Evolutionary conservation across 2,797 vertebrate species (phyloP).

Genomic region (Hyperoplus immaculatus): DNA sequence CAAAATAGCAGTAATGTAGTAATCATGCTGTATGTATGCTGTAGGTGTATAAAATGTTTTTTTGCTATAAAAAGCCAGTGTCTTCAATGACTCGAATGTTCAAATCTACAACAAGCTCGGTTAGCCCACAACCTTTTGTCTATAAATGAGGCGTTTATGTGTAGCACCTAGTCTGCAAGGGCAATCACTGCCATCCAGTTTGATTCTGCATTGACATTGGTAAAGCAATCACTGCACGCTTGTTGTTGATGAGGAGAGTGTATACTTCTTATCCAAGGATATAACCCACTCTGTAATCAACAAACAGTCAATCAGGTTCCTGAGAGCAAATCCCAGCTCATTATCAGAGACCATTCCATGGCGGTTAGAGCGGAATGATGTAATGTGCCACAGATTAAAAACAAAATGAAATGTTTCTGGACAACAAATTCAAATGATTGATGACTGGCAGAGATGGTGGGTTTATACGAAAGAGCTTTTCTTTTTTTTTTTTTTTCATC

Average conservation of each 20-base stretch:
- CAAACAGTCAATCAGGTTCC: slow-evolving; percentile 44
- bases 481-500: neutral
- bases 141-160: slow-evolving; percentile 18
- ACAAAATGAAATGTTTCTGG: slow-evolving; percentile 30
- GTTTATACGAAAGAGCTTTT: neutral
- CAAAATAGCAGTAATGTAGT: too few species aligned
- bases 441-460: neutral
- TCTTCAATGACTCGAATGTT: neutral
- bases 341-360: slow-evolving; percentile 51
- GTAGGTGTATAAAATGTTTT: neutral
- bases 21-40: too few species aligned
- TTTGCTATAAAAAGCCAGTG: slow-evolving; percentile 1
- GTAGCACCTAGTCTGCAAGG: slow-evolving; percentile 22
- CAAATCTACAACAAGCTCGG: slow-evolving; percentile 1
- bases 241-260: slow-evolving; percentile 41
- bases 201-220: slow-evolving; percentile 22
- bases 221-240: slow-evolving; percentile 50
- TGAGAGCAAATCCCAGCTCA: slow-evolving; percentile 41
- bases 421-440: slow-evolving; percentile 22
- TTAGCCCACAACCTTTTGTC: slow-evolving; percentile 4
- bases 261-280: slow-evolving; percentile 39
- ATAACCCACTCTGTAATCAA: slow-evolving; percentile 62
- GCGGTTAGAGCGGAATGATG: slow-evolving; percentile 37
- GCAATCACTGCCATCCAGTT: slow-evolving; percentile 40
- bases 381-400: slow-evolving; percentile 40